A percentile compares a stretch with the other conserved stretches of the same genome.
Conservation (phyloP, 1,140 invertebrate species). For the Diprion similis region DNA sequence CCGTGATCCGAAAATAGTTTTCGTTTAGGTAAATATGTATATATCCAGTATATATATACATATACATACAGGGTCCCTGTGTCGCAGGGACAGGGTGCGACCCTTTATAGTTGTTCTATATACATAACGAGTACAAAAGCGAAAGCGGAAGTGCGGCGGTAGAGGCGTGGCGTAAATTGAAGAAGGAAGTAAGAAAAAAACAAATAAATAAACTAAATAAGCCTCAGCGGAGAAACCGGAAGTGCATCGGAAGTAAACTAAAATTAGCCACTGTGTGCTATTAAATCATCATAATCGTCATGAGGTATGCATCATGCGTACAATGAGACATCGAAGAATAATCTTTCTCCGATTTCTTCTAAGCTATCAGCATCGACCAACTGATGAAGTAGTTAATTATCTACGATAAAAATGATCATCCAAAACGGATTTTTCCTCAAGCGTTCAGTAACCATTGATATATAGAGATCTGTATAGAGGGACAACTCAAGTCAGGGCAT, state of each 20-base stretch:
- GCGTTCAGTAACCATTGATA: too few relatives aligned
- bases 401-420: too few relatives aligned
- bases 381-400: too few relatives aligned
- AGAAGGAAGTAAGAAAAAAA: neutral
- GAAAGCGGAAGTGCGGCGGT: neutral
- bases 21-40: neutral
- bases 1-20: neutral
- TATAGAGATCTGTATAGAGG: too few relatives aligned
- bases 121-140: slow-evolving; percentile 4
- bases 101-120: neutral
- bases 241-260: neutral
- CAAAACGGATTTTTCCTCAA: too few relatives aligned
- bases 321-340: too few relatives aligned
- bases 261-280: too few relatives aligned
- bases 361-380: too few relatives aligned
- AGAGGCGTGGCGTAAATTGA: neutral
- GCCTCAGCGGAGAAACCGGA: neutral
- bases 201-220: neutral
- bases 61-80: neutral
- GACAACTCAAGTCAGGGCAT: too few relatives aligned
- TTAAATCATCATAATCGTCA: too few relatives aligned
- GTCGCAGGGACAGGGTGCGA: neutral
- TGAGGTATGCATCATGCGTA: too few relatives aligned
- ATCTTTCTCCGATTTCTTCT: too few relatives aligned
- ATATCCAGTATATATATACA: neutral